Evolutionary conservation across 2,113 vertebrate species (phyloP).

Genomic region (Xenopus tropicalis): DNA sequence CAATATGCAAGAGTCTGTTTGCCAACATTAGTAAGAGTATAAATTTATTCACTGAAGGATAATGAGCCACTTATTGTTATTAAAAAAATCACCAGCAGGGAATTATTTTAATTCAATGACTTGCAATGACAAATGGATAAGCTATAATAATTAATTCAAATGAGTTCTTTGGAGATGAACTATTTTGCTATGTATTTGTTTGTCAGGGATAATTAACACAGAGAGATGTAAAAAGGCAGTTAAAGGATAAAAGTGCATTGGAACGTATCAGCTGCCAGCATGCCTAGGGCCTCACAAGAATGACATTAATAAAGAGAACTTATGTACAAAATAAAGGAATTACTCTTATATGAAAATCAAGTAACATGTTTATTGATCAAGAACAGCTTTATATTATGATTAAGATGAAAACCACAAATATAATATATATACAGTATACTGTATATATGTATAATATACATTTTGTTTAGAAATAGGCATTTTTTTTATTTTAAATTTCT

Average conservation of each 20-base stretch:
- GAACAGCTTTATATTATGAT: too few relatives aligned
- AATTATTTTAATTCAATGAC: constrained; percentile 51
- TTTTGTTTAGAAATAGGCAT: too few relatives aligned
- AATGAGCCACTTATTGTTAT: constrained; percentile 50
- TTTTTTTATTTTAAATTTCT: too few relatives aligned
- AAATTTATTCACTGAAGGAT: constrained; percentile 45
- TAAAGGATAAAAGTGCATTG: background rate
- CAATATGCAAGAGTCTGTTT: too few relatives aligned
- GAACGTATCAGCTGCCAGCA: background rate
- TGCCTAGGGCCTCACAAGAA: background rate
- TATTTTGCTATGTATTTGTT: constrained; percentile 21
- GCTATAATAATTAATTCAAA: constrained; percentile 31
- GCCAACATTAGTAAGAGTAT: background rate
- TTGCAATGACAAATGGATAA: constrained; percentile 42
- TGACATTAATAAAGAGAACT: background rate
- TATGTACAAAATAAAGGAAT: too few relatives aligned
- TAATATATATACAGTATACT: too few relatives aligned
- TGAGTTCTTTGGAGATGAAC: constrained; percentile 7
- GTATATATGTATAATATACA: too few relatives aligned
- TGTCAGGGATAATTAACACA: background rate
- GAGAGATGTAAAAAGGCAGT: background rate
- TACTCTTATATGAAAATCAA: too few relatives aligned
- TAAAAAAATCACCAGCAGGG: constrained; percentile 44
- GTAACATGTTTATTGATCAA: too few relatives aligned
- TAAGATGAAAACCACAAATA: too few relatives aligned